phyloP scores from a whole-genome alignment of 2,888 invertebrate genomes.

The Tupiocoris notatus region DNA sequence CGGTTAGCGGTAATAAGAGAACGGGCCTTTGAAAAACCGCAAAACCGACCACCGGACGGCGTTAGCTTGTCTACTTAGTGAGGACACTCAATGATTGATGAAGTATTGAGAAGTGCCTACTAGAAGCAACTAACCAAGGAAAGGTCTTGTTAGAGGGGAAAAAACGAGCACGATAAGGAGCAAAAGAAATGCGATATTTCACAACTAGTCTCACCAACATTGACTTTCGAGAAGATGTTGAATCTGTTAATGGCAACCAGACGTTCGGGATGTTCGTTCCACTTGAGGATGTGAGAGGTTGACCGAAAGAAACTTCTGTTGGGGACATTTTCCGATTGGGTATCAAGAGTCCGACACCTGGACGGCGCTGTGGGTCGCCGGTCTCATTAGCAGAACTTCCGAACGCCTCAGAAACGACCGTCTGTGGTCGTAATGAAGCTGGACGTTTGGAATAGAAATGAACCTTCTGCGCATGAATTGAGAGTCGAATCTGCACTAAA shows the following conservation, averaged over 20 bases:
- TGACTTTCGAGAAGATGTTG: background rate
- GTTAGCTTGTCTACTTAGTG: constrained; percentile 15
- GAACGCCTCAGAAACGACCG: background rate
- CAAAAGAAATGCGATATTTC: background rate
- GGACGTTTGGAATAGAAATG: background rate
- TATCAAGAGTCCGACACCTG: background rate
- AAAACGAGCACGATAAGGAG: background rate
- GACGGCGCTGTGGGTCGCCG: background rate
- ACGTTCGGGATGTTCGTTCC: background rate
- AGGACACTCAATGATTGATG: constrained; percentile 17
- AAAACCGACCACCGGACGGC: constrained; percentile 13
- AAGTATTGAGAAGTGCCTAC: constrained; percentile 7
- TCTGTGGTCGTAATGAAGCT: background rate
- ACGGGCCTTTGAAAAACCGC: constrained; percentile 21
- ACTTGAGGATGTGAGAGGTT: too few relatives aligned
- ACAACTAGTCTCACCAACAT: background rate
- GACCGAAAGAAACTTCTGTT: background rate
- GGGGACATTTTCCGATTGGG: background rate
- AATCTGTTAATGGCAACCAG: background rate
- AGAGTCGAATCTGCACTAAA: too few relatives aligned
- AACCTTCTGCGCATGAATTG: too few relatives aligned
- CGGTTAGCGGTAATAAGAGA: constrained; percentile 18
- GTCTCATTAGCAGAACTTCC: background rate
- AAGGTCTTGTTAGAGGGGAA: background rate
- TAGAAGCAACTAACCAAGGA: background rate